Evolutionary conservation across 2,797 vertebrate species (phyloP).

Genomic region (Echiichthys vipera): DNA sequence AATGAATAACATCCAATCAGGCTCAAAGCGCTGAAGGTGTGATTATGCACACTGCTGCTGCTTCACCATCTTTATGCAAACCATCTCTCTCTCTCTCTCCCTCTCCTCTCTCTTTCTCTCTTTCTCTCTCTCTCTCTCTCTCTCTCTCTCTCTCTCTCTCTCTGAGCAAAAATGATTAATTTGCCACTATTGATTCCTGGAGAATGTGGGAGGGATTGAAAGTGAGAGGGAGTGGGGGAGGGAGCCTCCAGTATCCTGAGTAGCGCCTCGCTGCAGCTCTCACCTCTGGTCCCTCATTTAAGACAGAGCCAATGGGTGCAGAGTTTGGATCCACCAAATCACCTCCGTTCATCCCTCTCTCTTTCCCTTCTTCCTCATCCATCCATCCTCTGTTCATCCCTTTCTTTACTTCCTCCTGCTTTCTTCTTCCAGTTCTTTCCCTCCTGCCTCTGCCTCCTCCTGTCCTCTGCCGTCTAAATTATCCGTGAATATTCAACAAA

Average conservation of each 20-base stretch:
- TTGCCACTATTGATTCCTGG: conserved; percentile 87
- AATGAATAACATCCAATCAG: conserved; percentile 72
- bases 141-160: conserved; percentile 34
- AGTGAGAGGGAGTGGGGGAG: conserved; percentile 58
- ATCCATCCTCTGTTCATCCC: conserved; percentile 3
- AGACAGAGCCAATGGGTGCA: conserved; percentile 61
- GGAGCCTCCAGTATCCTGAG: conserved; percentile 89
- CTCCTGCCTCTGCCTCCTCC: conserved; percentile 6
- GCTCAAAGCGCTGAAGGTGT: conserved; percentile 65
- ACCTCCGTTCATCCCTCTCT: conserved; percentile 28
- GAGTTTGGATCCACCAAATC: conserved; percentile 52
- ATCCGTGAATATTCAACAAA: conserved; percentile 60
- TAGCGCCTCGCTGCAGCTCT: conserved; percentile 88
- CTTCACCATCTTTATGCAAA: conserved; percentile 61
- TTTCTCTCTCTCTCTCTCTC: not conserved
- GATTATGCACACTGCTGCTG: conserved; percentile 67
- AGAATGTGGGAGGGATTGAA: conserved; percentile 74
- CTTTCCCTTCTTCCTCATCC: not conserved
- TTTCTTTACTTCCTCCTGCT: not conserved
- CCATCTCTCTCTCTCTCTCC: conserved; percentile 44
- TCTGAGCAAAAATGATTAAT: conserved; percentile 86
- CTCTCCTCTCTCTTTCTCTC: conserved; percentile 20
- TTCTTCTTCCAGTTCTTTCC: not conserved
- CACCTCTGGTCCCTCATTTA: conserved; percentile 68
- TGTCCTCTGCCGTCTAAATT: conserved; percentile 34